A percentile compares a stretch with the other conserved stretches of the same genome.
Evolutionary conservation across 2,888 invertebrate species (phyloP).

Genomic region (Hartigia nigra): DNA sequence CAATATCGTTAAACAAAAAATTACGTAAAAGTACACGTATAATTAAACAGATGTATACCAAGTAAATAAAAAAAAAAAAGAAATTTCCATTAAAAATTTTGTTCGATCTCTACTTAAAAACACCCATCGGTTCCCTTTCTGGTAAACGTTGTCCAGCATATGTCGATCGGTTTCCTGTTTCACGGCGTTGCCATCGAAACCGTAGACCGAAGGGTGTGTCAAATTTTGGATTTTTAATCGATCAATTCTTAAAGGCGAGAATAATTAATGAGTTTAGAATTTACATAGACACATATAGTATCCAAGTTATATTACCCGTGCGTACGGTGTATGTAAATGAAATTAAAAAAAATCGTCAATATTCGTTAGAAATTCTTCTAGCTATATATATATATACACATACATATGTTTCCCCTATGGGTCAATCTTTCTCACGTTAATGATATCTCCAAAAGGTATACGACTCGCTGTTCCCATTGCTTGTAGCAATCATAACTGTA

Average conservation of each 20-base stretch:
- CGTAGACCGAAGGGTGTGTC: conserved; percentile 23
- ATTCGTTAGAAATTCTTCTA: background rate
- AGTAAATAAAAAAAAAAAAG: conserved; percentile 24
- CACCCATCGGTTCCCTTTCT: conserved; percentile 31
- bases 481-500: conserved; percentile 55
- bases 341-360: background rate
- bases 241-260: background rate
- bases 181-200: conserved; percentile 27
- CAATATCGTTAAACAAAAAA: background rate
- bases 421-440: conserved; percentile 51
- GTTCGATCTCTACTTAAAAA: conserved; percentile 16
- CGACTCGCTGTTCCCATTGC: conserved; percentile 27
- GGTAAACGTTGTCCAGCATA: conserved; percentile 9
- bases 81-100: conserved; percentile 11
- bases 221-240: background rate
- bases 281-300: background rate
- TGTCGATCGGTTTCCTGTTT: conserved; percentile 38
- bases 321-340: background rate
- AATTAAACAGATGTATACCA: background rate
- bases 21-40: background rate
- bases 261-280: background rate
- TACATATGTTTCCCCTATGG: conserved; percentile 3
- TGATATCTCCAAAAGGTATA: conserved; percentile 34
- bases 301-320: background rate
- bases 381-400: background rate